Conservation (phyloP, 1,140 invertebrate genomes). For the Grapholita molesta region DNA sequence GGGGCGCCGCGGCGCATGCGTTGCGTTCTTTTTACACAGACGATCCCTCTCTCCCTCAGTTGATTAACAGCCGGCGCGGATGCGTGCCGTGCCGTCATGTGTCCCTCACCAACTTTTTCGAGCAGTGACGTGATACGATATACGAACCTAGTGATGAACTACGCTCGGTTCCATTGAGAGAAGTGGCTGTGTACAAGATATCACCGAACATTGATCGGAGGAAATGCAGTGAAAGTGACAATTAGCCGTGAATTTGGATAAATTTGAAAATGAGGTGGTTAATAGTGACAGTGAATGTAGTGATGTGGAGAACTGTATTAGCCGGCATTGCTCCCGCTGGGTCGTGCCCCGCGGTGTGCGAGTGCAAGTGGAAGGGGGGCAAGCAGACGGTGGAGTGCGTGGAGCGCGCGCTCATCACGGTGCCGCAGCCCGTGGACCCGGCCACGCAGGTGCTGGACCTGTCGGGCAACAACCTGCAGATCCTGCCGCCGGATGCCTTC, state of each 20-base stretch:
- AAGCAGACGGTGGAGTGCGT: constrained; percentile 94
- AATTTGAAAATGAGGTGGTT: constrained; percentile 68
- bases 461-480: constrained; percentile 91
- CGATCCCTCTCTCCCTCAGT: constrained; percentile 67
- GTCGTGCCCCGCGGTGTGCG: constrained; percentile 87
- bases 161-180: constrained; percentile 23
- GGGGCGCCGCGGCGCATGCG: constrained; percentile 62
- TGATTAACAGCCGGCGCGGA: constrained; percentile 53
- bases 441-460: constrained; percentile 94
- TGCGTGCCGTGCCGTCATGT: constrained; percentile 59
- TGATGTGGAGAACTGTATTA: constrained; percentile 57
- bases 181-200: constrained; percentile 22
- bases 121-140: constrained; percentile 75
- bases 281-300: constrained; percentile 60
- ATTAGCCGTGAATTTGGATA: constrained; percentile 36
- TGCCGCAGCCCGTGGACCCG: constrained; percentile 89
- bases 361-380: constrained; percentile 95
- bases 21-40: constrained; percentile 51
- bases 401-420: constrained; percentile 87
- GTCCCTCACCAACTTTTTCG: constrained; percentile 68
- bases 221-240: constrained; percentile 41
- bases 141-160: constrained; percentile 38
- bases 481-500: constrained; percentile 89
- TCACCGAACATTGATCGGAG: constrained; percentile 30
- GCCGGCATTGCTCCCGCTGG: constrained; percentile 66